Percentiles rank a stretch among this genome's conserved stretches.
phyloP scores from a whole-genome alignment of 2,888 invertebrate species.

The Venustoraphidia nigricollis region DNA sequence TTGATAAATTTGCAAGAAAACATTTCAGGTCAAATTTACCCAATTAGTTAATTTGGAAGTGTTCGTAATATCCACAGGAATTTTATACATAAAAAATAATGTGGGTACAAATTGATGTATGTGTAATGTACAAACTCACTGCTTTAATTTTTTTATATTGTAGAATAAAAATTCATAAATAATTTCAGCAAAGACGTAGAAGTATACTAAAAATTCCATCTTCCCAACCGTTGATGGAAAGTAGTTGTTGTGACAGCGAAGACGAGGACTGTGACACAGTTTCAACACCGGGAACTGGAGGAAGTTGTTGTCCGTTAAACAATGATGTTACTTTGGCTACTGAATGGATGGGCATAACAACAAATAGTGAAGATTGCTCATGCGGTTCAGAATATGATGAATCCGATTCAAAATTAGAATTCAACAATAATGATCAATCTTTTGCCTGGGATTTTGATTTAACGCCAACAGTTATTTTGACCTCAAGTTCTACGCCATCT shows the following conservation, averaged over 20 bases:
- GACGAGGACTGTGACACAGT: constrained; percentile 45
- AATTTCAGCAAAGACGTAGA: too few relatives aligned
- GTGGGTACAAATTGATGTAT: too few relatives aligned
- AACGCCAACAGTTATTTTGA: constrained; percentile 58
- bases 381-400: constrained; percentile 53
- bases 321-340: constrained; percentile 49
- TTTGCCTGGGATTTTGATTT: constrained; percentile 47
- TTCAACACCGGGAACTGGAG: constrained; percentile 40
- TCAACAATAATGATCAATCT: constrained; percentile 32
- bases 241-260: constrained; percentile 35
- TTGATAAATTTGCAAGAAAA: too few relatives aligned
- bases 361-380: constrained; percentile 76
- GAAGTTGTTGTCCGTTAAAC: constrained; percentile 22
- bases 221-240: not conserved
- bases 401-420: constrained; percentile 27
- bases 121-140: too few relatives aligned
- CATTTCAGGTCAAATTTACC: too few relatives aligned
- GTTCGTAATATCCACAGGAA: too few relatives aligned
- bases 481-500: constrained; percentile 49
- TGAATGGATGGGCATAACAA: constrained; percentile 79
- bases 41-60: too few relatives aligned
- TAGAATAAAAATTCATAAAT: too few relatives aligned
- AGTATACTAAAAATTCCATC: too few relatives aligned
- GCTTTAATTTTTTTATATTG: too few relatives aligned
- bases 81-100: too few relatives aligned